Conservation (phyloP, 1,140 invertebrate species). For the Heliconius congener region DNA sequence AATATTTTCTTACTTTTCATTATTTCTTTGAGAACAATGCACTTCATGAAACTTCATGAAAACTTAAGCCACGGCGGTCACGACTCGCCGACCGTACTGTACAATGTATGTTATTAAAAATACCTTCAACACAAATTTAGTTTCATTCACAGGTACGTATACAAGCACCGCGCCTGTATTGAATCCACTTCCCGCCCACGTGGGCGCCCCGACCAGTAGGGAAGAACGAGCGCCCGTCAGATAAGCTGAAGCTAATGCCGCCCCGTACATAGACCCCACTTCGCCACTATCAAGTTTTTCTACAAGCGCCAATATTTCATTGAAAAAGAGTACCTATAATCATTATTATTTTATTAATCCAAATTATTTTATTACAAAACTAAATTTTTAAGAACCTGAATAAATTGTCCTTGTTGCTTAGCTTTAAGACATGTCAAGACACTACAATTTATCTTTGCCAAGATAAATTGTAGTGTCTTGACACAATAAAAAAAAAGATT, state of each 20-base stretch:
- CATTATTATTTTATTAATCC: slow-evolving; percentile 10
- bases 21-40: too few species aligned
- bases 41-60: too few species aligned
- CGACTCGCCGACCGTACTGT: too few species aligned
- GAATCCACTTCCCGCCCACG: slow-evolving; percentile 26
- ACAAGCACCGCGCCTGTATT: slow-evolving; percentile 58
- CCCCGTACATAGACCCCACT: slow-evolving; percentile 51
- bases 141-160: slow-evolving; percentile 39
- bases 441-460: too few species aligned
- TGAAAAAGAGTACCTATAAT: slow-evolving; percentile 48
- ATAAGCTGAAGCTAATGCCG: slow-evolving; percentile 40
- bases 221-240: slow-evolving; percentile 33
- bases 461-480: too few species aligned
- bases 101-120: not conserved
- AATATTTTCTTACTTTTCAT: too few species aligned
- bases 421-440: too few species aligned
- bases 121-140: not conserved
- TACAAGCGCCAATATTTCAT: not conserved
- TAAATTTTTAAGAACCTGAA: too few species aligned
- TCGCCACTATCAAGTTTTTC: slow-evolving; percentile 27
- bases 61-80: too few species aligned
- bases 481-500: too few species aligned
- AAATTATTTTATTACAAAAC: not conserved
- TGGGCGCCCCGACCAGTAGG: slow-evolving; percentile 59
- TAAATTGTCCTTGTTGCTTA: too few species aligned